These are phyloP conservation scores for Aphelinus certus DNA, from an alignment of 1,140 invertebrate genomes.

Conservation along the genomic window DNA sequence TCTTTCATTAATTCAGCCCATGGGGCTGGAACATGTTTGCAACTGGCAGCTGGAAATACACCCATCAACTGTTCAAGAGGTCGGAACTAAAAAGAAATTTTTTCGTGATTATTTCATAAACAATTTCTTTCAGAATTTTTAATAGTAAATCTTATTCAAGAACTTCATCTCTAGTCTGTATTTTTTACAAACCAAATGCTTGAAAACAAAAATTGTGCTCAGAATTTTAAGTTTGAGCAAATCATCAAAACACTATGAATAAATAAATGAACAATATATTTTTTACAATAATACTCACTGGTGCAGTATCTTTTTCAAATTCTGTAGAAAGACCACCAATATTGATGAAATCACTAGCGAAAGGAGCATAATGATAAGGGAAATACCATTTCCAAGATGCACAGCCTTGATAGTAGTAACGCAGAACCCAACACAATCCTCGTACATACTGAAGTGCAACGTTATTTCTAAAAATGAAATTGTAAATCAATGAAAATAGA, in stretches of 20 bases:
- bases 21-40: conserved; percentile 89
- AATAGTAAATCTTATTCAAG: too few species aligned
- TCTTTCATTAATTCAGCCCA: conserved; percentile 96
- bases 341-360: conserved; percentile 98
- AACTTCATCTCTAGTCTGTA: not conserved
- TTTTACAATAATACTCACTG: conserved; percentile 70
- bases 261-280: conserved; percentile 6
- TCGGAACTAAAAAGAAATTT: conserved; percentile 77
- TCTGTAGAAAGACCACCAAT: conserved; percentile 84
- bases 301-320: conserved; percentile 89
- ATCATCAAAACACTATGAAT: not conserved
- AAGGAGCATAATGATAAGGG: conserved; percentile 99
- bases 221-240: conserved; percentile 11
- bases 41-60: conserved; percentile 97
- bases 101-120: too few species aligned
- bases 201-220: conserved; percentile 1
- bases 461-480: conserved; percentile 71
- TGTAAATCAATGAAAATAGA: not conserved
- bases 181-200: not conserved
- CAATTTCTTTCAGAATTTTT: too few species aligned
- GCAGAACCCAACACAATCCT: conserved; percentile 97
- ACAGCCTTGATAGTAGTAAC: conserved; percentile 99
- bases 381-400: conserved; percentile 99
- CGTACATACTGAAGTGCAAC: conserved; percentile 94
- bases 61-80: conserved; percentile 99